A percentile compares a stretch with the other conserved stretches of the same genome.
phyloP scores from a whole-genome alignment of 2,888 invertebrate genomes.

The Xanthorhoe spadicearia region DNA sequence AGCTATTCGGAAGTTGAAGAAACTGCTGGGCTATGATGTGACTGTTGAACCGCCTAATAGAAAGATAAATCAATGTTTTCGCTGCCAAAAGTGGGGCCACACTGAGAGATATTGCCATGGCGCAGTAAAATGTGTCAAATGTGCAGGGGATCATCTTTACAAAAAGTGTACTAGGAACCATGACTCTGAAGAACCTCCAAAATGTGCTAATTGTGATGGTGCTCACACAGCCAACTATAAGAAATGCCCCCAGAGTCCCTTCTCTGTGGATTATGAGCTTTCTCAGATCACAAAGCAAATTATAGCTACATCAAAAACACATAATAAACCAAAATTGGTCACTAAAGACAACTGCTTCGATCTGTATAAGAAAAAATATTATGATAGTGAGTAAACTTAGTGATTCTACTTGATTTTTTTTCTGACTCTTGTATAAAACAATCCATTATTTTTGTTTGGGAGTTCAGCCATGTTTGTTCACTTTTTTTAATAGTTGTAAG shows the following conservation, averaged over 20 bases:
- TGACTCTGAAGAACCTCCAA: slow-evolving; percentile 50
- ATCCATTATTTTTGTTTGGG: no score
- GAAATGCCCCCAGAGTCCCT: slow-evolving; percentile 55
- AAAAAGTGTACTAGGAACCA: slow-evolving; percentile 57
- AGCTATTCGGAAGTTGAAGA: slow-evolving; percentile 52
- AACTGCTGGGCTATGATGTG: slow-evolving; percentile 56
- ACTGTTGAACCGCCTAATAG: slow-evolving; percentile 59
- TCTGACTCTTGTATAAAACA: not conserved
- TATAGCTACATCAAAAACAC: not conserved
- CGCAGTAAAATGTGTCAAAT: slow-evolving; percentile 67
- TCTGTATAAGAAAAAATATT: slow-evolving; percentile 19
- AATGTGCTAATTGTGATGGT: slow-evolving; percentile 66
- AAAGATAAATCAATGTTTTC: slow-evolving; percentile 66
- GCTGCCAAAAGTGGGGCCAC: slow-evolving; percentile 76
- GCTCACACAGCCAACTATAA: slow-evolving; percentile 65
- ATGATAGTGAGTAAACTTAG: slow-evolving; percentile 14
- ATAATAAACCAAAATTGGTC: slow-evolving; percentile 16
- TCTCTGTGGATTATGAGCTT: slow-evolving; percentile 28
- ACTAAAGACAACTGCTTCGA: slow-evolving; percentile 24
- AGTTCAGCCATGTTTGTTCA: not conserved
- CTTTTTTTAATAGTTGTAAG: slow-evolving; percentile 6
- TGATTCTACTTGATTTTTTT: not conserved
- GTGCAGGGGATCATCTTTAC: slow-evolving; percentile 64
- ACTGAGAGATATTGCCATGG: slow-evolving; percentile 68
- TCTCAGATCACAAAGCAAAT: slow-evolving; percentile 40